Evolutionary conservation across 2,888 invertebrate genomes (phyloP).

Genomic region (Folsomia manolachei): DNA sequence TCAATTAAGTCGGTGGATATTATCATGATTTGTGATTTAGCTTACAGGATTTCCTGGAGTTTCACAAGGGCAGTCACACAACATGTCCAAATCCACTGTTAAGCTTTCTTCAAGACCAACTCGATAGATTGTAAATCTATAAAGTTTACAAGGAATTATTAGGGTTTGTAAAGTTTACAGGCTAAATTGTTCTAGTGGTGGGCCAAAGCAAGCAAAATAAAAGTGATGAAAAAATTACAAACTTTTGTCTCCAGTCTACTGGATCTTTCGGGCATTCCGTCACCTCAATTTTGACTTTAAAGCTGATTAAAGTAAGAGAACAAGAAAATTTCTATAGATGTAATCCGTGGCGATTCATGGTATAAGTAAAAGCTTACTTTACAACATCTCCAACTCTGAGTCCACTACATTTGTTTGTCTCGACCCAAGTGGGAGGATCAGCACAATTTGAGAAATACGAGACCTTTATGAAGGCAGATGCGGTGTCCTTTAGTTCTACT

Average conservation of each 20-base stretch:
- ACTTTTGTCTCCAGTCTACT: conserved; percentile 33
- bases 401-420: conserved; percentile 76
- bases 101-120: conserved; percentile 59
- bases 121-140: conserved; percentile 58
- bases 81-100: conserved; percentile 57
- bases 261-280: conserved; percentile 31
- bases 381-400: conserved; percentile 24
- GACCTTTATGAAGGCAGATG: conserved; percentile 28
- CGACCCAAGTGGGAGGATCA: conserved; percentile 30
- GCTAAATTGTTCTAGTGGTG: too few species aligned
- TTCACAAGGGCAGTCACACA: conserved; percentile 60
- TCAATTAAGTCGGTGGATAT: too few species aligned
- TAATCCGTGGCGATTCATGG: neutral
- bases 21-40: neutral
- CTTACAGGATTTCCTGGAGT: conserved; percentile 21
- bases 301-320: conserved; percentile 15
- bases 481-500: conserved; percentile 34
- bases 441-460: conserved; percentile 30
- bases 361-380: conserved; percentile 25
- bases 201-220: too few species aligned
- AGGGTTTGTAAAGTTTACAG: too few species aligned
- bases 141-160: too few species aligned
- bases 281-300: conserved; percentile 34
- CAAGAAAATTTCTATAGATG: neutral
- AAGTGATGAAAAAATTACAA: too few species aligned